These are phyloP conservation scores for Dendrophyllia cribrosa DNA, from an alignment of 64 coral and sea anemone species.

Conservation along the genomic window DNA sequence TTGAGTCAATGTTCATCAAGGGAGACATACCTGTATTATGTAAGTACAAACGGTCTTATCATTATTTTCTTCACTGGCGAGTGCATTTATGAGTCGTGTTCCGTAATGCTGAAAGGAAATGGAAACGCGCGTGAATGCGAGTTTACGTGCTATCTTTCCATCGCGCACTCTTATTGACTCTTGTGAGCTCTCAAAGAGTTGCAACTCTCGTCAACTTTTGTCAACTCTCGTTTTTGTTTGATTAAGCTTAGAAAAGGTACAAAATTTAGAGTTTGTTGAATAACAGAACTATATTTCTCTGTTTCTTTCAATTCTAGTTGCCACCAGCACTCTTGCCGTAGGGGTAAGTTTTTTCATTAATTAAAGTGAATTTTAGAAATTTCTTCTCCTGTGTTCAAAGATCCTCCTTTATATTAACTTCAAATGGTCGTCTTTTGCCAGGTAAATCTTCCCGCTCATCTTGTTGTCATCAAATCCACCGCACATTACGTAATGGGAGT, in stretches of 20 bases:
- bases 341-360: constrained; percentile 66
- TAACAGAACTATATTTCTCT: too few relatives aligned
- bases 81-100: too few relatives aligned
- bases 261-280: too few relatives aligned
- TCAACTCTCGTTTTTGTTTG: too few relatives aligned
- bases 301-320: constrained; percentile 69
- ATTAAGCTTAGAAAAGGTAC: too few relatives aligned
- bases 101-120: not conserved
- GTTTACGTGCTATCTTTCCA: too few relatives aligned
- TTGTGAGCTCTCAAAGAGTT: too few relatives aligned
- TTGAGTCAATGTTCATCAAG: constrained; percentile 89
- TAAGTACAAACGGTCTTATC: constrained; percentile 35
- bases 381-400: not conserved
- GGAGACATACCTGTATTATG: constrained; percentile 96
- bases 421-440: not conserved
- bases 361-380: not conserved
- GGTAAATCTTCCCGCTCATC: constrained; percentile 98
- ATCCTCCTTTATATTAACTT: too few relatives aligned
- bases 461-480: constrained; percentile 98
- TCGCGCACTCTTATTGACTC: too few relatives aligned
- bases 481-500: constrained; percentile 90
- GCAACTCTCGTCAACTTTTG: too few relatives aligned
- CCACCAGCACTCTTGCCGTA: constrained; percentile 96
- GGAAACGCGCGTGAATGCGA: not conserved
- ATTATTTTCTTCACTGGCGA: too few relatives aligned